phyloP scores from a whole-genome alignment of 2,113 vertebrate genomes.

The Tylochromis polylepis region DNA sequence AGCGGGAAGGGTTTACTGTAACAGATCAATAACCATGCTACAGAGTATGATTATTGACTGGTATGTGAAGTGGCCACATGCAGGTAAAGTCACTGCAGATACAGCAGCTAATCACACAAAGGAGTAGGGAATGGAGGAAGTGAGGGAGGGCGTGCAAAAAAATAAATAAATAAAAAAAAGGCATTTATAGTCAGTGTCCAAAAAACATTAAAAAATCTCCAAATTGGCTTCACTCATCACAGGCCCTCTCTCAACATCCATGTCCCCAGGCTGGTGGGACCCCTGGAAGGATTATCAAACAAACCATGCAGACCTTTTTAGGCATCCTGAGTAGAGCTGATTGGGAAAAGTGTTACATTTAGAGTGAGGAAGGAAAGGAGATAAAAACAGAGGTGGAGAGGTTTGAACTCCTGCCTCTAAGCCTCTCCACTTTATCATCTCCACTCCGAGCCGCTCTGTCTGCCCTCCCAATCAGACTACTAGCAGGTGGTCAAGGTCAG shows the following conservation, averaged over 20 bases:
- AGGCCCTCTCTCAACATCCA: constrained; percentile 90
- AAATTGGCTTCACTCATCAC: constrained; percentile 20
- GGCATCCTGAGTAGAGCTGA: constrained; percentile 84
- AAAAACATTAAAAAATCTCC: not conserved
- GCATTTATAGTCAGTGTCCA: not conserved
- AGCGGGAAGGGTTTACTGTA: constrained; percentile 62
- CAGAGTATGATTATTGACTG: constrained; percentile 84
- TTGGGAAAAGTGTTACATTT: constrained; percentile 19
- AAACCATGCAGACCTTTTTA: constrained; percentile 89
- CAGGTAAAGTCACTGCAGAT: constrained; percentile 71
- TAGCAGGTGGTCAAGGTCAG: constrained; percentile 47
- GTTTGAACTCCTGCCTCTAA: constrained; percentile 1
- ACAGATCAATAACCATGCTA: constrained; percentile 88
- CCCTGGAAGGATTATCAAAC: constrained; percentile 67
- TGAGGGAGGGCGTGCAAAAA: constrained; percentile 83
- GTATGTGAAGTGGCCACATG: constrained; percentile 80
- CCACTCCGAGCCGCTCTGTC: not conserved
- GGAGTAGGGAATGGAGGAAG: constrained; percentile 83
- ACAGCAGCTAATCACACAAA: constrained; percentile 69
- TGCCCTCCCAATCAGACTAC: constrained; percentile 47
- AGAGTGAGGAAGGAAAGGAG: constrained; percentile 1
- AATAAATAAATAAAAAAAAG: not conserved
- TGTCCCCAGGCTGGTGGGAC: constrained; percentile 82
- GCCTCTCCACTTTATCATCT: not conserved
- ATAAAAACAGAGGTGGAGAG: constrained; percentile 8